phyloP scores from a whole-genome alignment of 23 tunicate genomes.

The Clavelina lepadiformis region DNA sequence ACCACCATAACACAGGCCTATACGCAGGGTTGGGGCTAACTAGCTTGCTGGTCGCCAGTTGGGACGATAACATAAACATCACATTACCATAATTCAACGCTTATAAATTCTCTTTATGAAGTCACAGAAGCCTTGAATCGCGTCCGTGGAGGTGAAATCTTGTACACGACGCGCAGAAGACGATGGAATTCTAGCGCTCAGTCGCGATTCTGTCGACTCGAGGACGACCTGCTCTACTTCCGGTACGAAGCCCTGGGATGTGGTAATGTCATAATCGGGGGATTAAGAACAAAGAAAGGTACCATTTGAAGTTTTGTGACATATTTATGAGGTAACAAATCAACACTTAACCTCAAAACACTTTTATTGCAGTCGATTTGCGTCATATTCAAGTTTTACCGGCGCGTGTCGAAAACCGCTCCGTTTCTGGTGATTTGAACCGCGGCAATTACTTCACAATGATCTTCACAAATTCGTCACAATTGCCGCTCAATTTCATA shows the following conservation, averaged over 20 bases:
- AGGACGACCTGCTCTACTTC: conserved; percentile 34
- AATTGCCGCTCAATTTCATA: conserved; percentile 47
- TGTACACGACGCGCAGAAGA: conserved; percentile 2
- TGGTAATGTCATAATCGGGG: not conserved
- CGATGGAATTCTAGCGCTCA: not conserved
- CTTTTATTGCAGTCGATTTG: conserved; percentile 39
- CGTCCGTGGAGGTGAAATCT: conserved; percentile 7
- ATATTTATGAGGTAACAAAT: not conserved
- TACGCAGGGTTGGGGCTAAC: too few species aligned
- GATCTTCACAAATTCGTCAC: conserved; percentile 35
- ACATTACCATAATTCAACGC: too few species aligned
- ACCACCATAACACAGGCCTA: too few species aligned
- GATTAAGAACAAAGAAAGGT: conserved; percentile 17
- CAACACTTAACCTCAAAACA: not conserved
- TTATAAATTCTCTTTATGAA: too few species aligned
- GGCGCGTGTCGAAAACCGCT: conserved; percentile 11
- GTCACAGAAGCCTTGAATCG: conserved; percentile 9
- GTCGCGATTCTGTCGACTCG: conserved; percentile 20
- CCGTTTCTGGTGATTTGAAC: not conserved
- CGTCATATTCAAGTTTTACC: conserved; percentile 28
- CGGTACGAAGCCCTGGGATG: conserved; percentile 11
- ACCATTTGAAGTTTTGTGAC: not conserved
- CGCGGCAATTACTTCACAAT: conserved; percentile 44
- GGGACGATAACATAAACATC: too few species aligned
- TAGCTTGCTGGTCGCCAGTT: too few species aligned